These are phyloP conservation scores for Drosophila bifasciata DNA, from an alignment of 1,140 invertebrate genomes.

Conservation along the genomic window DNA sequence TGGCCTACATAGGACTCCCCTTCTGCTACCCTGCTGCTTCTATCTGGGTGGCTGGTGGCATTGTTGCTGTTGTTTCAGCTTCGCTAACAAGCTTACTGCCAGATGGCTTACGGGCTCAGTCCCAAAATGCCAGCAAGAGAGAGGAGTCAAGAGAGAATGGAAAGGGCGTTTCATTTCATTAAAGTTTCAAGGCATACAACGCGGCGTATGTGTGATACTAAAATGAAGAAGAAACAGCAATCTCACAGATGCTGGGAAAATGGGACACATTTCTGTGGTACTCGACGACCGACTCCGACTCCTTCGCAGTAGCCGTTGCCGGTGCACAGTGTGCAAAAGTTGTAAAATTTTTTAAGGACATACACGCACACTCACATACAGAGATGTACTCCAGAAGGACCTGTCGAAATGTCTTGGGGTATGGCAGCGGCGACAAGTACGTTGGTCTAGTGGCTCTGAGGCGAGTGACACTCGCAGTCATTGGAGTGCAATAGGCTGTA, in stretches of 20 bases:
- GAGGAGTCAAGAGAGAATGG: background rate
- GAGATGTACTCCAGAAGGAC: slow-evolving; percentile 8
- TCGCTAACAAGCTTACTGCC: slow-evolving; percentile 59
- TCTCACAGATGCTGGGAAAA: slow-evolving; percentile 4
- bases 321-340: slow-evolving; percentile 59
- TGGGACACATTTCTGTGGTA: slow-evolving; percentile 17
- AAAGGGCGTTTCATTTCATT: slow-evolving; percentile 60
- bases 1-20: slow-evolving; percentile 19
- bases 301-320: background rate
- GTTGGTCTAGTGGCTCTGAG: background rate
- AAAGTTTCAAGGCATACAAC: slow-evolving; percentile 53
- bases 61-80: slow-evolving; percentile 3
- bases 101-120: slow-evolving; percentile 24
- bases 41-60: background rate
- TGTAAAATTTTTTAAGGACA: slow-evolving; percentile 54
- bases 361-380: slow-evolving; percentile 13
- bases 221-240: slow-evolving; percentile 39
- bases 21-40: slow-evolving; percentile 7
- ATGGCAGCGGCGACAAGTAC: slow-evolving; percentile 37
- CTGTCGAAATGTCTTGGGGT: slow-evolving; percentile 64
- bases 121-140: slow-evolving; percentile 18
- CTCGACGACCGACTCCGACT: too few species aligned
- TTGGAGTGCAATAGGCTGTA: slow-evolving; percentile 54
- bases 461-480: slow-evolving; percentile 54
- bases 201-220: slow-evolving; percentile 56